phyloP scores from a whole-genome alignment of 2,113 vertebrate genomes.

The Phylloscopus trochilus region DNA sequence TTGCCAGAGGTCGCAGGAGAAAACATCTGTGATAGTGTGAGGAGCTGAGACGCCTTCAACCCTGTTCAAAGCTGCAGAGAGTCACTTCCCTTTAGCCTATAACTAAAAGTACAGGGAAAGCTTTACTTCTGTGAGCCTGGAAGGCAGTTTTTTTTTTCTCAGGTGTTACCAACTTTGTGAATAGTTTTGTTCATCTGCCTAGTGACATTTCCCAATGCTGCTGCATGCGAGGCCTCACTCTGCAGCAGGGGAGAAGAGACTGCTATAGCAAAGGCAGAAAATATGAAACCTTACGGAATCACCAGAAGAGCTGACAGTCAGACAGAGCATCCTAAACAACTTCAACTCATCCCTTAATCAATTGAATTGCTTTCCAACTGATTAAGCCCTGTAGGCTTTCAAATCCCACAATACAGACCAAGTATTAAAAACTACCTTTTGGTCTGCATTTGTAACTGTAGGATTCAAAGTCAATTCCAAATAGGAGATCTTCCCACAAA shows the following conservation, averaged over 20 bases:
- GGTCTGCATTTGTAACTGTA: background rate
- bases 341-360: slow-evolving; percentile 20
- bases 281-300: background rate
- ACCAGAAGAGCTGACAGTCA: background rate
- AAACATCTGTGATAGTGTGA: background rate
- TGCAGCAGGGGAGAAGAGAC: background rate
- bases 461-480: slow-evolving; percentile 35
- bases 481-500: background rate
- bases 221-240: background rate
- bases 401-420: background rate
- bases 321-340: slow-evolving; percentile 9
- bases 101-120: background rate
- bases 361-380: background rate
- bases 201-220: background rate
- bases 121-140: background rate
- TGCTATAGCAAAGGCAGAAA: background rate
- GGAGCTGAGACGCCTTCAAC: background rate
- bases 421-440: background rate
- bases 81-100: background rate
- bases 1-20: background rate
- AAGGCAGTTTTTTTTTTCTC: background rate
- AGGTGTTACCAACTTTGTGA: background rate
- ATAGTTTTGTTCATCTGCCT: background rate
- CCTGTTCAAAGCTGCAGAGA: background rate
- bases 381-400: background rate